Conservation (phyloP, 2,797 vertebrate genomes). For the Nyctibius grandis region DNA sequence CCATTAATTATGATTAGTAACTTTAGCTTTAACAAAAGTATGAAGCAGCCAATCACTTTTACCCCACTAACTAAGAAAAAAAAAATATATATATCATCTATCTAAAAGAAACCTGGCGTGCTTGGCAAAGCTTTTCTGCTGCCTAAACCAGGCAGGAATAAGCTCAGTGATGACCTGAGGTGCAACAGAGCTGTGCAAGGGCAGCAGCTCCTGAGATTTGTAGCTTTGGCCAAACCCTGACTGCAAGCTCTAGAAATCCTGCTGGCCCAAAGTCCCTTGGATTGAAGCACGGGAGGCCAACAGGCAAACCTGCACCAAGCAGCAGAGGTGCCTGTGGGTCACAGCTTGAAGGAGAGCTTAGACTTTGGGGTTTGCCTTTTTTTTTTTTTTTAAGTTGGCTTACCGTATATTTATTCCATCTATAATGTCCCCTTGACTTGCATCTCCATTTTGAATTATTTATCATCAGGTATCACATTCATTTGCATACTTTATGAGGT, state of each 20-base stretch:
- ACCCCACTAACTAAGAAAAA: neutral
- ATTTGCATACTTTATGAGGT: slow-evolving; percentile 57
- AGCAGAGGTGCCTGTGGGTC: neutral
- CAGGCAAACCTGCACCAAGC: neutral
- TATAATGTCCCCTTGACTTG: neutral
- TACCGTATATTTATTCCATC: neutral
- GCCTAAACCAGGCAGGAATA: neutral
- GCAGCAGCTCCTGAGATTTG: neutral
- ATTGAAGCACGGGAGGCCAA: neutral
- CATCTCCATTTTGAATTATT: slow-evolving; percentile 44
- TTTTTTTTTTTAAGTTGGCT: neutral
- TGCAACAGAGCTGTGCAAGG: neutral
- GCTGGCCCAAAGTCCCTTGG: neutral
- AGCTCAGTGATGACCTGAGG: neutral
- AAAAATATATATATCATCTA: neutral
- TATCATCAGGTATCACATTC: slow-evolving; percentile 40
- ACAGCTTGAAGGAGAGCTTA: neutral
- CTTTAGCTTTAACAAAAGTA: neutral
- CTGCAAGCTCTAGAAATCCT: neutral
- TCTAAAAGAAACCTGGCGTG: neutral
- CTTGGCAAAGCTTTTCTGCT: neutral
- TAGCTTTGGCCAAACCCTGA: neutral
- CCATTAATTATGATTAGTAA: neutral
- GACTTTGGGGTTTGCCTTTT: neutral
- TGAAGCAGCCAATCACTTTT: neutral